These are phyloP conservation scores for Acleris laterana DNA, from an alignment of 2,888 invertebrate genomes.

Conservation along the genomic window DNA sequence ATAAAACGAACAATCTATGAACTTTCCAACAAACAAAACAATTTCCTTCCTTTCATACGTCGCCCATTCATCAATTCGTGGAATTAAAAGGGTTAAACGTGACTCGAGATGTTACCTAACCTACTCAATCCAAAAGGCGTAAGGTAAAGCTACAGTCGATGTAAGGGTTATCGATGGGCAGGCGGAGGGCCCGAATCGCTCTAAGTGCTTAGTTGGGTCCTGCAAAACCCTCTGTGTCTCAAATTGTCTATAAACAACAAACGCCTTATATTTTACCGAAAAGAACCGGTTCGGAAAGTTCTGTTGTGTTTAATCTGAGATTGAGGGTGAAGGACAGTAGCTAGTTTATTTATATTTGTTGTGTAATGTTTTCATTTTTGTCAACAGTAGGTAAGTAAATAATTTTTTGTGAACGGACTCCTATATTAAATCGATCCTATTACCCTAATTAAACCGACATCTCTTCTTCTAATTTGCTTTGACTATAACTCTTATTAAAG, in stretches of 20 bases:
- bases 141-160: slow-evolving; percentile 11
- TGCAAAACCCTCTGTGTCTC: slow-evolving; percentile 43
- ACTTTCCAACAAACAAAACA: too few species aligned
- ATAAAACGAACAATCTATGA: too few species aligned
- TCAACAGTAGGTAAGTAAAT: background rate
- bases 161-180: slow-evolving; percentile 34
- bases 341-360: slow-evolving; percentile 12
- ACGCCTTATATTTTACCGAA: slow-evolving; percentile 50
- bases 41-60: too few species aligned
- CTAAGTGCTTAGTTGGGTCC: slow-evolving; percentile 48
- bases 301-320: slow-evolving; percentile 15
- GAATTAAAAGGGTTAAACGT: slow-evolving; percentile 4
- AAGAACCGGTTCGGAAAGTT: slow-evolving; percentile 44
- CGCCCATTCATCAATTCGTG: too few species aligned
- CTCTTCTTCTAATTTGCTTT: too few species aligned
- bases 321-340: slow-evolving; percentile 8
- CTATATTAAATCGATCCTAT: too few species aligned
- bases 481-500: too few species aligned
- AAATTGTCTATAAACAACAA: slow-evolving; percentile 54
- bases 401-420: background rate
- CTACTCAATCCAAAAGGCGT: slow-evolving; percentile 18
- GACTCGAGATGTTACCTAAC: slow-evolving; percentile 14
- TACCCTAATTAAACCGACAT: too few species aligned
- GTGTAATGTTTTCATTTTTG: background rate
- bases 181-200: slow-evolving; percentile 30